Percentiles rank a stretch among this genome's conserved stretches.
phyloP scores from a whole-genome alignment of 2,888 invertebrate genomes.

The Spodoptera picta region DNA sequence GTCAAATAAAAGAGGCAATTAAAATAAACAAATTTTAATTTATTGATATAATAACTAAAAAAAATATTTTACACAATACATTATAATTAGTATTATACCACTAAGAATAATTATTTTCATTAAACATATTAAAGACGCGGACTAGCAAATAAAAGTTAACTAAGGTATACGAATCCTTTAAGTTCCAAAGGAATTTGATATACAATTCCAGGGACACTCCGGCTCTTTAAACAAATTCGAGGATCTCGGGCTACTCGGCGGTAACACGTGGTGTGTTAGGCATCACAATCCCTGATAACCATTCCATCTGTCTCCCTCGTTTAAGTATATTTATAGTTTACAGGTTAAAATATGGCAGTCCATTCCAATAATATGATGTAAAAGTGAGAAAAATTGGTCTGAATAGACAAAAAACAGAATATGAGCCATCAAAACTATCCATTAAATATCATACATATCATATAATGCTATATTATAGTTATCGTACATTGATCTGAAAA shows the following conservation, averaged over 20 bases:
- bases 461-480: conserved; percentile 71
- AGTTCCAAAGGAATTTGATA: conserved; percentile 64
- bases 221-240: conserved; percentile 46
- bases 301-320: conserved; percentile 45
- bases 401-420: conserved; percentile 76
- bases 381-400: conserved; percentile 87
- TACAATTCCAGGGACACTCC: conserved; percentile 54
- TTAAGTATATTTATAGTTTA: conserved; percentile 70
- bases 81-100: conserved; percentile 88
- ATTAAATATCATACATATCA: conserved; percentile 74
- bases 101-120: conserved; percentile 86
- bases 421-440: conserved; percentile 74
- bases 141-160: conserved; percentile 86
- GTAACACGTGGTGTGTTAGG: conserved; percentile 39
- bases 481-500: conserved; percentile 82
- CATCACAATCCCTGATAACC: conserved; percentile 43
- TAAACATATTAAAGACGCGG: conserved; percentile 85
- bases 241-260: conserved; percentile 26
- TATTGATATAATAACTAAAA: conserved; percentile 88
- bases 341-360: conserved; percentile 85
- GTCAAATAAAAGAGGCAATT: conserved; percentile 73
- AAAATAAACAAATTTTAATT: conserved; percentile 89
- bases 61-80: conserved; percentile 88
- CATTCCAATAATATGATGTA: conserved; percentile 81
- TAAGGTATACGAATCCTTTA: conserved; percentile 77